These are phyloP conservation scores for Calidris pugnax DNA, from an alignment of 2,113 vertebrate species.

Conservation along the genomic window DNA sequence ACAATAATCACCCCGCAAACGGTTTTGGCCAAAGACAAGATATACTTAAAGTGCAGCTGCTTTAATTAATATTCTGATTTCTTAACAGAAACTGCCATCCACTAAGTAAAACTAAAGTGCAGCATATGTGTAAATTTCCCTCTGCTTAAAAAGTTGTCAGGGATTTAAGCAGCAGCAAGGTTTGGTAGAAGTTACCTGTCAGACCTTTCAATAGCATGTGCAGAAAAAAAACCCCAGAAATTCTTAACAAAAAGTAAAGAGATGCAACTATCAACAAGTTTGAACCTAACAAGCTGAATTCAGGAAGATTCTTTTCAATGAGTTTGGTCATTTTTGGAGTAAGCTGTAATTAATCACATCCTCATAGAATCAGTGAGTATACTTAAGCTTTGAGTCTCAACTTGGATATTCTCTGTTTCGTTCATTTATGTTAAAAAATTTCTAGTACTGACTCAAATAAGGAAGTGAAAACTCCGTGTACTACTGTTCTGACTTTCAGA, in stretches of 20 bases:
- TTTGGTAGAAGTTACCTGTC: background rate
- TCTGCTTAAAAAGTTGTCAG: background rate
- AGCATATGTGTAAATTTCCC: background rate
- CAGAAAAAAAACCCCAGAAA: background rate
- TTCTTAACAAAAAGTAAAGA: background rate
- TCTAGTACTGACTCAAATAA: conserved; percentile 22
- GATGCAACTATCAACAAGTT: background rate
- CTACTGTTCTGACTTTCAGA: conserved; percentile 58
- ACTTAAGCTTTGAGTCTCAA: background rate
- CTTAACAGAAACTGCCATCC: background rate
- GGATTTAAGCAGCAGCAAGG: background rate
- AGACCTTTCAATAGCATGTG: background rate
- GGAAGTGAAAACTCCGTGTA: conserved; percentile 26
- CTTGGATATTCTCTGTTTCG: background rate
- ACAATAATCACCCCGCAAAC: background rate
- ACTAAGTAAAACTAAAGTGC: background rate
- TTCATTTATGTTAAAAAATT: conserved; percentile 7
- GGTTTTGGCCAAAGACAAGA: background rate
- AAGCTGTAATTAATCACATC: background rate
- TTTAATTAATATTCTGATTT: background rate
- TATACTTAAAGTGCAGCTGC: background rate
- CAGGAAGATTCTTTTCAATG: background rate
- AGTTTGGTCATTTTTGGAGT: background rate
- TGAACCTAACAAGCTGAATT: background rate
- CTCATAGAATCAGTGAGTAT: accelerated